Percentiles rank a stretch among this genome's conserved stretches.
Evolutionary conservation across 2,888 invertebrate species (phyloP).

Genomic region (Blomia tropicalis): DNA sequence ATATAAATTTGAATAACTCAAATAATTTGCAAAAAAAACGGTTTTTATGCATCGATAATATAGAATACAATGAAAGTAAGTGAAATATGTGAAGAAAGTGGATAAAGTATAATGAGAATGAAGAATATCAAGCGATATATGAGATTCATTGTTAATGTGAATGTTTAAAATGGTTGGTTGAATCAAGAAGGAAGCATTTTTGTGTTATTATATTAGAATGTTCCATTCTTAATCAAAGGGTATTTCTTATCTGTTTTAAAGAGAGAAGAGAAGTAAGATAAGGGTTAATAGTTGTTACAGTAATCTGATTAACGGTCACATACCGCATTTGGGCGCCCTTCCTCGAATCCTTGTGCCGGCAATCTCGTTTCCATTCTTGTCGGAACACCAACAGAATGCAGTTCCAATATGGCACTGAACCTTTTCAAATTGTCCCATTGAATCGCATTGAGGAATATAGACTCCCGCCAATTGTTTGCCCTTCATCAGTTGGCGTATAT

Average conservation of each 20-base stretch:
- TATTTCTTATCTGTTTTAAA: background rate
- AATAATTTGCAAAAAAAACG: no score
- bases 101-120: no score
- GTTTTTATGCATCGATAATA: no score
- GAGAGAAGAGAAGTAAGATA: background rate
- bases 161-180: no score
- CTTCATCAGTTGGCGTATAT: conserved; percentile 19
- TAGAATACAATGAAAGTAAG: no score
- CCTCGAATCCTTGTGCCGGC: conserved; percentile 65
- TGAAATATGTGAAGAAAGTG: no score
- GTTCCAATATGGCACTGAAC: conserved; percentile 73
- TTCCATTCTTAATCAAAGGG: background rate
- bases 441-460: conserved; percentile 66
- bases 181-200: no score
- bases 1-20: no score
- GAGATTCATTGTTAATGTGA: no score
- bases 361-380: conserved; percentile 73
- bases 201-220: no score
- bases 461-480: conserved; percentile 42
- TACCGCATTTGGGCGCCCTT: conserved; percentile 56
- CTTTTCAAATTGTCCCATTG: conserved; percentile 65
- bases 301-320: conserved; percentile 34
- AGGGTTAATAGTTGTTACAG: background rate
- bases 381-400: conserved; percentile 82
- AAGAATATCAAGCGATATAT: no score